Evolutionary conservation across 2,888 invertebrate species (phyloP), one percentile per base, ranked within the genome.

Genomic region (Lithophane socia): DNA sequence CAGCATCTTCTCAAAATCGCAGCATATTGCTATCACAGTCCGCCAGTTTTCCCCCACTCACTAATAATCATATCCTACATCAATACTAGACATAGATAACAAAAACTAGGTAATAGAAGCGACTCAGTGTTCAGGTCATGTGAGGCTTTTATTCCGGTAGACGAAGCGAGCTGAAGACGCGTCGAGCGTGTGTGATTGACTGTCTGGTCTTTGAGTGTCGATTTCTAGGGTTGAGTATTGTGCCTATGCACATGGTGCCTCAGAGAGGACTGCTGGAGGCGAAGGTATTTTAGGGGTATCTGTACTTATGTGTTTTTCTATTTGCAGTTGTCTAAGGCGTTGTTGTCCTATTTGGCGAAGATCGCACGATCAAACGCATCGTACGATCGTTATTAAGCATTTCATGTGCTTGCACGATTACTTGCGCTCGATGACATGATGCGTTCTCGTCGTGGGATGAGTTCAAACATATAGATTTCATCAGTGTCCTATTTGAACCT

Each of bases 61-160:
- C 16, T 58, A 64, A 24, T 49, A 21, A 49, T 24, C 3, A 61
- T 44, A 29, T 21, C 4, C 21, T 18, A 42, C 5, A 73, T 56
- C 12, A 49, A 66, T 37, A 52, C 64, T 42, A n/a, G 52, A 18
- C 52, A 78, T 66, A 89, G 89, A 89, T 88, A 83, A 79, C 52
- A 68, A 74, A 77, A 87, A 91, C 87, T 87, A n/a, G n/a, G n/a
- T n/a, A 87, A 90, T 90, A 91, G 91, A 91, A 89, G 85, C 82
- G 88, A 90, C 88, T 86, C 90, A 75, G 90, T 88, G 89, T 90
- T 90, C 92, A 92, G 93, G 93, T 92, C 92, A 93, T 92, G 93
- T 90, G 89, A 87, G 76, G 90, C 93, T 92, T 93, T 94, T 94
- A 94, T 94, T 94, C 94, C 93, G 90, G 92, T 94, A 93, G 93